Conservation (phyloP, 2,888 invertebrate genomes). For the Diarsia rubi region DNA sequence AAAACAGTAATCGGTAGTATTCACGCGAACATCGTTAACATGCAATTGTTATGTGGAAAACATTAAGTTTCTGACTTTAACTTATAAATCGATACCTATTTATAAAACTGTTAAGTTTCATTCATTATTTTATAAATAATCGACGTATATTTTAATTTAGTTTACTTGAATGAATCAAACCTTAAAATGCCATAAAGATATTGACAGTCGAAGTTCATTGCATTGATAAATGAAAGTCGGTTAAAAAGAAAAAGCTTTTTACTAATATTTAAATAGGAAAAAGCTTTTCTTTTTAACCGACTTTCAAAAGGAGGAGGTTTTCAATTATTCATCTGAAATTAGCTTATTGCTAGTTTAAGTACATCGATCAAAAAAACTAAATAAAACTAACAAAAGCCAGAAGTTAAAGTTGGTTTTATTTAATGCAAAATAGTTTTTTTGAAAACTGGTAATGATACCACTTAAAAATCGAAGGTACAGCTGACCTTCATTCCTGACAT, state of each 20-base stretch:
- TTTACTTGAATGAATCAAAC: not conserved
- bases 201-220: not conserved
- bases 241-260: too few relatives aligned
- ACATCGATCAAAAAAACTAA: too few relatives aligned
- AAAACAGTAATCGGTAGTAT: slow-evolving; percentile 38
- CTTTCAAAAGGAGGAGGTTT: too few relatives aligned
- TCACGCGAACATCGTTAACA: slow-evolving; percentile 48
- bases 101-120: not conserved
- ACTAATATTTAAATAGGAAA: too few relatives aligned
- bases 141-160: not conserved
- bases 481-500: slow-evolving; percentile 12
- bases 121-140: not conserved
- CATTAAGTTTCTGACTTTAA: not conserved
- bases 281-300: too few relatives aligned
- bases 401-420: too few relatives aligned
- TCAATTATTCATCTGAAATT: too few relatives aligned
- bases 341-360: too few relatives aligned
- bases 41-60: slow-evolving; percentile 35
- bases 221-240: too few relatives aligned
- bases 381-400: too few relatives aligned
- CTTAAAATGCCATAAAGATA: not conserved
- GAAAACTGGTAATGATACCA: not conserved
- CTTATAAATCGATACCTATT: not conserved
- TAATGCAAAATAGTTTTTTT: too few relatives aligned
- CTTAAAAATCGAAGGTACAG: slow-evolving; percentile 11